These are phyloP conservation scores for Yponomeuta cagnagella DNA, from an alignment of 2,888 invertebrate genomes.

Conservation along the genomic window DNA sequence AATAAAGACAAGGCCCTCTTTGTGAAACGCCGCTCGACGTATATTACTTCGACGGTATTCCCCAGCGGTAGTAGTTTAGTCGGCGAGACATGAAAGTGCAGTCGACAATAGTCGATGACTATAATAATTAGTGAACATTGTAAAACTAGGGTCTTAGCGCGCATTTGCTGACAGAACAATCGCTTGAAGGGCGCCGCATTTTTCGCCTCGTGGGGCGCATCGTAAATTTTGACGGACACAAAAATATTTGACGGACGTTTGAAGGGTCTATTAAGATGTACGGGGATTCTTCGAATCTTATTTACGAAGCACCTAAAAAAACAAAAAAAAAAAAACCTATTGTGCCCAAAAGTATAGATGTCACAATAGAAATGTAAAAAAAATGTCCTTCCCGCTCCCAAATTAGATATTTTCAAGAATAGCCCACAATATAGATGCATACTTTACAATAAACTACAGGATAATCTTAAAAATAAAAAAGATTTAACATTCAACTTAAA, in stretches of 20 bases:
- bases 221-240: conserved; percentile 24
- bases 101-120: conserved; percentile 64
- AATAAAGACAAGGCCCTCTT: conserved; percentile 64
- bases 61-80: conserved; percentile 28
- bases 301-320: not conserved
- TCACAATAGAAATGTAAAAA: not conserved
- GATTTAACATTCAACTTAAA: too few relatives aligned
- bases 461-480: too few relatives aligned
- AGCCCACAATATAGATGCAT: too few relatives aligned
- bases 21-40: conserved; percentile 66
- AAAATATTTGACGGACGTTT: conserved; percentile 5
- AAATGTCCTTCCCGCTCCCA: too few relatives aligned
- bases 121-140: conserved; percentile 62
- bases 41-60: conserved; percentile 53
- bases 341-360: not conserved
- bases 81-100: conserved; percentile 57
- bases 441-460: too few relatives aligned
- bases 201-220: conserved; percentile 14
- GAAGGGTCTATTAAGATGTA: not conserved
- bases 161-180: not conserved
- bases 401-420: too few relatives aligned
- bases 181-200: not conserved
- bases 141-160: conserved; percentile 38
- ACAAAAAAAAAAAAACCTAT: not conserved
- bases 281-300: not conserved